phyloP scores from a whole-genome alignment of 2,888 invertebrate genomes.

The Leptopilina drosophilae region DNA sequence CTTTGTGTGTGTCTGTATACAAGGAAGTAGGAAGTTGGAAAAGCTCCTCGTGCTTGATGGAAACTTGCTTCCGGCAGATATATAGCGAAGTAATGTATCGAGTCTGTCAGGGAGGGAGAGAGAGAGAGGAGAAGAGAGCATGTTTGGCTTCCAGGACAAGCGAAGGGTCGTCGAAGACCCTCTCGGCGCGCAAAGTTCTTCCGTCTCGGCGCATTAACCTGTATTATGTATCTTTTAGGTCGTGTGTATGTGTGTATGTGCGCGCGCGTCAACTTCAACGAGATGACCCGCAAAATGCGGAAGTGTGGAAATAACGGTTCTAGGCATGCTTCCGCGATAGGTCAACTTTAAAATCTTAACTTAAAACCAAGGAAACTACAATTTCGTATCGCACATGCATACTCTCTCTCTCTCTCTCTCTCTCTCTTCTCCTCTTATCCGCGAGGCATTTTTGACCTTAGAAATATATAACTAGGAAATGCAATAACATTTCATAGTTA shows the following conservation, averaged over 20 bases:
- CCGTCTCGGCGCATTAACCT: slow-evolving; percentile 64
- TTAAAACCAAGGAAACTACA: background rate
- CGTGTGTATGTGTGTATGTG: background rate
- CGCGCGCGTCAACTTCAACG: slow-evolving; percentile 36
- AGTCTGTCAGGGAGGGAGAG: slow-evolving; percentile 62
- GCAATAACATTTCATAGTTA: background rate
- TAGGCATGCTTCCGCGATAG: slow-evolving; percentile 34
- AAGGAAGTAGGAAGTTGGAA: slow-evolving; percentile 15
- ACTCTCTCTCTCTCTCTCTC: background rate
- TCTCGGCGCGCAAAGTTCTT: slow-evolving; percentile 63
- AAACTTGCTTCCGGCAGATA: slow-evolving; percentile 60
- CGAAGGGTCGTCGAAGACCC: slow-evolving; percentile 72
- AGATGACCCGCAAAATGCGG: slow-evolving; percentile 45
- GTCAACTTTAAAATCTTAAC: background rate
- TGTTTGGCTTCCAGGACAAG: slow-evolving; percentile 72
- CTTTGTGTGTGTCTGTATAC: too few species aligned
- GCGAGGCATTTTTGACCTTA: background rate
- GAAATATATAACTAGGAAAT: background rate
- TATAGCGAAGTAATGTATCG: slow-evolving; percentile 59
- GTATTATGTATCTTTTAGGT: slow-evolving; percentile 48
- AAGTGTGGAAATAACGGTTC: slow-evolving; percentile 40
- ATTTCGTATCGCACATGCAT: background rate
- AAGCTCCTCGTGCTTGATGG: slow-evolving; percentile 11
- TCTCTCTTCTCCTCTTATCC: slow-evolving; percentile 15
- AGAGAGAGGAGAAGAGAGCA: slow-evolving; percentile 63